Evolutionary conservation across 2,797 vertebrate species (phyloP).

Genomic region (Potorous gilbertii): DNA sequence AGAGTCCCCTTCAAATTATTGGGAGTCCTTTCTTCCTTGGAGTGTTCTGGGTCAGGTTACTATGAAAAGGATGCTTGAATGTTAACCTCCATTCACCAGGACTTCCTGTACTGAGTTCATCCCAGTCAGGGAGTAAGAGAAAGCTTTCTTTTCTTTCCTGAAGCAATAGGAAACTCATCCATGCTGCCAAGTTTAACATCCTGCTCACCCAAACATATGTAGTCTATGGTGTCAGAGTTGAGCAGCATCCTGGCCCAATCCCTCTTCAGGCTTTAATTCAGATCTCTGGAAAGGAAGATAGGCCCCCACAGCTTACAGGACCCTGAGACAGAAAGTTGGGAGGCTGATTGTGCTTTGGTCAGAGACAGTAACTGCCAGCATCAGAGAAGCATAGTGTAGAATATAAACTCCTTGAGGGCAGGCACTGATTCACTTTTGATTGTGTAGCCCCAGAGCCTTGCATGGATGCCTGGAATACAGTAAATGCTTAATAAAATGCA

Average conservation of each 20-base stretch:
- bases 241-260: neutral
- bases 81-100: neutral
- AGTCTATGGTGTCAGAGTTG: neutral
- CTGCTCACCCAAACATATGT: neutral
- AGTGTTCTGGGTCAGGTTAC: neutral
- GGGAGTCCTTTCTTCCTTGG: neutral
- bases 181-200: neutral
- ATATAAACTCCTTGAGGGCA: neutral
- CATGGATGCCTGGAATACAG: neutral
- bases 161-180: rapidly evolving
- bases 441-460: neutral
- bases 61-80: neutral
- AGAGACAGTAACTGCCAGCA: neutral
- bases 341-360: neutral
- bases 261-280: neutral
- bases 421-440: neutral
- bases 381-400: neutral
- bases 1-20: neutral
- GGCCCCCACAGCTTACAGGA: neutral
- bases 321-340: too few relatives aligned
- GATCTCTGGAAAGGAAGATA: neutral
- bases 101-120: neutral
- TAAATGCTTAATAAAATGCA: neutral
- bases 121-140: neutral
- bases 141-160: neutral